Base-by-base conservation (phyloP, 2,888 invertebrate genomes). In the Hemithea aestivaria region DNA sequence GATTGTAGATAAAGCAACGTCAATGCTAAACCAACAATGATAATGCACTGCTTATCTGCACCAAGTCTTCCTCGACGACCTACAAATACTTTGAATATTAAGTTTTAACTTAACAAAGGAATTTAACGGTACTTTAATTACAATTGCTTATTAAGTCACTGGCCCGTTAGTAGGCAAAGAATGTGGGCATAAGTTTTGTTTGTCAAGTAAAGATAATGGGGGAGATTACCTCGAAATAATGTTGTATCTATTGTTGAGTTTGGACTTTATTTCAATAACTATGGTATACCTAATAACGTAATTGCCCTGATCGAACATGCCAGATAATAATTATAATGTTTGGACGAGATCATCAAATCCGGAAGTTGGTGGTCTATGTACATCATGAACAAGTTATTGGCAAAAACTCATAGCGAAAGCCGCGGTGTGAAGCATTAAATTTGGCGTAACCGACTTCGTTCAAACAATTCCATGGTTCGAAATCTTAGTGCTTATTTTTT, bases 391-490 rank as follows among this genome's bases (percentile, higher is more conserved):
- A 10, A 28, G 24, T 24, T 16, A 22, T 22, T 26, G 34, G 20
- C 35, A 32, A 35, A 40, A 24, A 16, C 10, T 10, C 1, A 8
- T 35, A 28, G 44, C 35, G 28, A 58, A 62, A 61, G 59, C 51
- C 47, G 48, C 45, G 48, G n/a, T 51, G 54, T 59, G 16, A 16
- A 56, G 35, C 6, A 51, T 40, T 16, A 16, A 16, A 16, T 16
- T 16, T 42, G 52, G 48, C 56, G 61, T 62, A 62, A 58, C 57
- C 44, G 52, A 61, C 44, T 45, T 42, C 48, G 49, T 58, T 29
- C 51, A 58, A 68, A 64, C 56, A 69, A 66, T 70, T 66, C 60
- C 65, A 73, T 66, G 68, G 69, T 58, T 61, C 45, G 47, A 58
- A 61, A 53, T 60, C 48, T 44, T 51, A 52, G 63, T 57, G 51